Conservation (phyloP, 2,113 vertebrate species). For the Epinephelus lanceolatus region DNA sequence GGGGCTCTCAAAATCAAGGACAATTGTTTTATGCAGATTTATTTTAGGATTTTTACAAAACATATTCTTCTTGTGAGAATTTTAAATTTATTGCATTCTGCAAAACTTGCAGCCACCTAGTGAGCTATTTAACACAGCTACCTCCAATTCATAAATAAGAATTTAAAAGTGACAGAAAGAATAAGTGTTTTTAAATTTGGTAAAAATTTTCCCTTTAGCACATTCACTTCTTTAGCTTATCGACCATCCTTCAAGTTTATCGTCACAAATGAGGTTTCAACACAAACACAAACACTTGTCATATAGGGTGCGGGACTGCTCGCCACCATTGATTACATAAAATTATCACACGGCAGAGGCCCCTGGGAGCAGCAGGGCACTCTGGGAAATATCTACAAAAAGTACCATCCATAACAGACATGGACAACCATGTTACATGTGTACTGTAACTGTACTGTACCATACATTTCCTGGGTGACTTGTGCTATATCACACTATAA, state of each 20-base stretch:
- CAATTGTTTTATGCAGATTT: constrained; percentile 16
- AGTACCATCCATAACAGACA: not conserved
- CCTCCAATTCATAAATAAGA: constrained; percentile 25
- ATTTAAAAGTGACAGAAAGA: not conserved
- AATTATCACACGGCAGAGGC: constrained; percentile 58
- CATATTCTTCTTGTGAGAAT: not conserved
- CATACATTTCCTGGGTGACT: constrained; percentile 38
- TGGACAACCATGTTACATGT: constrained; percentile 17
- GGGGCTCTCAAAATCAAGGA: constrained; percentile 18
- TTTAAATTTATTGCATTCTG: constrained; percentile 16
- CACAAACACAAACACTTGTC: constrained; percentile 70
- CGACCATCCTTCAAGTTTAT: constrained; percentile 11
- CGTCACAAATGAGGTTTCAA: constrained; percentile 52
- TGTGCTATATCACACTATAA: constrained; percentile 47
- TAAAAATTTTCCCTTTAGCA: constrained; percentile 48
- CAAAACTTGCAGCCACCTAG: constrained; percentile 9
- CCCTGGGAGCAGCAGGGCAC: constrained; percentile 49
- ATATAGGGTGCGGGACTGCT: constrained; percentile 46
- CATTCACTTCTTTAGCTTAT: not conserved
- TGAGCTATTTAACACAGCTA: not conserved
- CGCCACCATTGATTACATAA: constrained; percentile 46
- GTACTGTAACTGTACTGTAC: constrained; percentile 18
- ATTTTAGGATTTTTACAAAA: constrained; percentile 13
- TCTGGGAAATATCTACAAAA: constrained; percentile 73
- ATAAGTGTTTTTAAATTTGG: constrained; percentile 16